phyloP scores from a whole-genome alignment of 1,140 invertebrate species.

The Eufriesea mexicana region DNA sequence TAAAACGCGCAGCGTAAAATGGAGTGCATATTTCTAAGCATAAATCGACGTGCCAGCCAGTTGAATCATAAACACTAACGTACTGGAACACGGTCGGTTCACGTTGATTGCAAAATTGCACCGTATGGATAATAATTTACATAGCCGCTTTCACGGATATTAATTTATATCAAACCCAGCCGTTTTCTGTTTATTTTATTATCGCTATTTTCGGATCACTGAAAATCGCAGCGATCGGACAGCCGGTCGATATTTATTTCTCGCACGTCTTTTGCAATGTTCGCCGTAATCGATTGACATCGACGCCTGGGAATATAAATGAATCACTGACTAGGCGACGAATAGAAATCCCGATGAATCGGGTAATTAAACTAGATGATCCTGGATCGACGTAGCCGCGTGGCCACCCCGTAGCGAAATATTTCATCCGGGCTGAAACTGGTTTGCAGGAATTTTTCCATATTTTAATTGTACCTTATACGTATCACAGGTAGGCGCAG shows the following conservation, averaged over 20 bases:
- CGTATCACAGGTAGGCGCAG: conserved; percentile 47
- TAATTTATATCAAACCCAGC: no score
- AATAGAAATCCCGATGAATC: conserved; percentile 1
- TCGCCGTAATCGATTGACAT: neutral
- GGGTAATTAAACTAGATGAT: conserved; percentile 66
- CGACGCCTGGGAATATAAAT: neutral
- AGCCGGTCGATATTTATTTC: neutral
- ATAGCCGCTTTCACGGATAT: neutral
- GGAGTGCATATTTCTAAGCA: neutral
- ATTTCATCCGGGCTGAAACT: conserved; percentile 46
- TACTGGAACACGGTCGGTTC: neutral
- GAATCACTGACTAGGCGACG: neutral
- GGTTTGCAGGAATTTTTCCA: conserved; percentile 66
- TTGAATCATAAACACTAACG: neutral
- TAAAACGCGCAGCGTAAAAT: neutral
- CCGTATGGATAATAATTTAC: conserved; percentile 3
- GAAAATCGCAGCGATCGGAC: neutral
- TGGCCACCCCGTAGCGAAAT: conserved; percentile 63
- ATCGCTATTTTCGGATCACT: neutral
- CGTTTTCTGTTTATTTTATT: neutral
- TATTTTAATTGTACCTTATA: conserved; percentile 69
- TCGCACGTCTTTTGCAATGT: neutral
- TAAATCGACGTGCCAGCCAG: neutral
- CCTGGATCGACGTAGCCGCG: conserved; percentile 43
- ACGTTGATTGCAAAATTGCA: conserved; percentile 36